Base-by-base conservation (phyloP, 2,797 vertebrate genomes). In the Brotula barbata region DNA sequence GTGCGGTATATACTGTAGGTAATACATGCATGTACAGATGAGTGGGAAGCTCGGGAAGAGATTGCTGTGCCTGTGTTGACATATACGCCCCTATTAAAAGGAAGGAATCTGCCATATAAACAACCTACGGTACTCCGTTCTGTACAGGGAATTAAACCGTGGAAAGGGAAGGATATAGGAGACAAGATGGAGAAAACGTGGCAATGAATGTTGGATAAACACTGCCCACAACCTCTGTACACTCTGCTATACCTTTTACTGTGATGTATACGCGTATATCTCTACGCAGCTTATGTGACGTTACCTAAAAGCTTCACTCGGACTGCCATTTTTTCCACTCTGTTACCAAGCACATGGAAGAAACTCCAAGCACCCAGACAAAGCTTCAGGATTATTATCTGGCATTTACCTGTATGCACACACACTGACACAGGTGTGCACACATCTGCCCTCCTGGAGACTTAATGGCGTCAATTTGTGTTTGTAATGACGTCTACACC, bases 291-390 rank as follows among this genome's bases (percentile, higher is more conserved):
- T 49, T 64, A 14, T 72, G 73, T 53, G 69, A 64, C 68, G 74
- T 58, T 52, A 36, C 53, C 61, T 43, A 41, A 60, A 60, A 52
- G 41, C 63, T 60, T 53, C 9, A 13, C 28, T 60, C 58, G 16
- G 49, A 71, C 49, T 52, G 40, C 40, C 48, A 50, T 79, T n/a
- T 75, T 70, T 66, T 79, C 68, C 50, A 15, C 52, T 64, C 42
- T 34, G 53, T 74, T 73, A 69, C 45, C 47, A 74, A 82, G 65
- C 44, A 69, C 56, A 78, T 40, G 48, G 53, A 64, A 33, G 63
- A 71, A 59, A 39, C 3, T n/a, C 14, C 36, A 48, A 48, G 66
- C 65, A 62, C 42, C 37, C 68, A 0, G 17, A 55, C 19, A 52
- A 16, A 19, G 46, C 53, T 58, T 56, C 60, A 58, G 73, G 65